Evolutionary conservation across 2,888 invertebrate species (phyloP), one percentile per base, ranked within the genome.

Genomic region (Reticulitermes lucifugus): DNA sequence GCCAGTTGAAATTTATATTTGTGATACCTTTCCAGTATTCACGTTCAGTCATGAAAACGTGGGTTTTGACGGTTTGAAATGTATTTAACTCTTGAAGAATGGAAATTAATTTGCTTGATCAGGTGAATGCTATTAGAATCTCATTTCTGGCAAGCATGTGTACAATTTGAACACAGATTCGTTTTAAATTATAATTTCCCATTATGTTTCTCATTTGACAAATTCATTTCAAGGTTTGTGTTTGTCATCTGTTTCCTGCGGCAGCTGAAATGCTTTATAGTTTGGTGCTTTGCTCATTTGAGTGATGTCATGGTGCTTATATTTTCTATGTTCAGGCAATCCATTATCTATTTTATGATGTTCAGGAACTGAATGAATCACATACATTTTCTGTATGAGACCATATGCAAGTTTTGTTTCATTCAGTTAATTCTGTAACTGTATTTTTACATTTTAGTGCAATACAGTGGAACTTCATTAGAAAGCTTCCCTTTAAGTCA

Each of bases 1-100:
- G 81, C 59, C 41, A 25, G 22, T 51, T 59, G 21, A 29, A 73
- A 29, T 21, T 25, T 46, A n/a, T 43, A 65, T n/a, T 75, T 83
- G 83, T 75, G 77, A 59, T 59, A 41, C 35, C 55, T 83, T 46
- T 75, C 73, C 83, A 75, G 75, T 77, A 75, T 83, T 75, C 83
- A 55, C 83, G n/a, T 55, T 81, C 22, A 81, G 41, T 55, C 9
- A 21, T 73, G 41, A 14, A 41, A 29, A 7, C 41, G 41, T 73
- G 5, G 12, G 46, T 65, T 25, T 18, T 4, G 14, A 65, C 2
- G 35, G n/a, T 25, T n/a, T 65, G 65, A 65, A 18, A 18, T 65
- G 9, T n/a, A 10, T 65, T 25, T n/a, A 35, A 65, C 25, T 25
- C 1, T 65, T 65, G 65, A 51, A 55, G 51, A 79, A 79, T 14